Evolutionary conservation across 2,888 invertebrate species (phyloP).

Genomic region (Sylvicola cinctus): DNA sequence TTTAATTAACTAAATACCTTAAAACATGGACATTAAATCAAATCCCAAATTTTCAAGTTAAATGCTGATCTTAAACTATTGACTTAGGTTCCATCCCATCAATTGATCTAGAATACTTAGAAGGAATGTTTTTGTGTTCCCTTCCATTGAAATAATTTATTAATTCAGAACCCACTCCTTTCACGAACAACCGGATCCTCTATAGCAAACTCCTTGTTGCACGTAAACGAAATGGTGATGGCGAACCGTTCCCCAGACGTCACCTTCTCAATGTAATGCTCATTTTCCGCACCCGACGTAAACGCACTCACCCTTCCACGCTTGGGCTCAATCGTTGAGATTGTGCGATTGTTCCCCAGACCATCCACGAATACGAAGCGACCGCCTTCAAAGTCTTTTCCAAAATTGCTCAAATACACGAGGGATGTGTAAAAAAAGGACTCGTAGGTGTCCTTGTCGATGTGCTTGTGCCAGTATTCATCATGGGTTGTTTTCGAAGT

Average conservation of each 20-base stretch:
- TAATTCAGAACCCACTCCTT: no score
- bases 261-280: conserved; percentile 64
- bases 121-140: no score
- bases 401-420: conserved; percentile 56
- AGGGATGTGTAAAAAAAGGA: conserved; percentile 75
- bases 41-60: no score
- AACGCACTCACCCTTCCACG: conserved; percentile 63
- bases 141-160: no score
- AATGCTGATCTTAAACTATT: no score
- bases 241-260: conserved; percentile 46
- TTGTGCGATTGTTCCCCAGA: conserved; percentile 36
- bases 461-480: conserved; percentile 79
- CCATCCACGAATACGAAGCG: conserved; percentile 59
- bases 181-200: conserved; percentile 38
- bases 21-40: no score
- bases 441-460: conserved; percentile 71
- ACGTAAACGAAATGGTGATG: conserved; percentile 72
- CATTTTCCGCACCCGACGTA: conserved; percentile 72
- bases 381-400: conserved; percentile 61
- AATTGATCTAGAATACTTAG: no score
- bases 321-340: conserved; percentile 44
- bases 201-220: conserved; percentile 46
- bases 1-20: no score
- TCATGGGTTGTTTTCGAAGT: conserved; percentile 57
- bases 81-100: no score